phyloP scores from a whole-genome alignment of 92 coral and sea anemone species.

The Montipora capitata region DNA sequence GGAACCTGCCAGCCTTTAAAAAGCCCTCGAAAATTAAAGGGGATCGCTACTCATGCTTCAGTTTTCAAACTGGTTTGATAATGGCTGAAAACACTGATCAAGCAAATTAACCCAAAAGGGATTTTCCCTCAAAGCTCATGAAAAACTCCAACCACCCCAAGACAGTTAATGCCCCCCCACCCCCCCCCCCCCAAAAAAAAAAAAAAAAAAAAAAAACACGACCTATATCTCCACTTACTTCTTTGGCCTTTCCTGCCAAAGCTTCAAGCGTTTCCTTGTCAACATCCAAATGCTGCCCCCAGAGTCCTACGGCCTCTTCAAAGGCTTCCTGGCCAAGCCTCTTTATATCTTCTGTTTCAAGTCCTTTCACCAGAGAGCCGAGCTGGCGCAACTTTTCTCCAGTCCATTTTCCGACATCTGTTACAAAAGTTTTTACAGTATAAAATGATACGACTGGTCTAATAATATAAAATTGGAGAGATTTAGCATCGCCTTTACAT shows the following conservation, averaged over 20 bases:
- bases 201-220: neutral
- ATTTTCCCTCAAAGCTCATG: too few relatives aligned
- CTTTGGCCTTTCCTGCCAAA: constrained; percentile 88
- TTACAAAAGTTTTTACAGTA: neutral
- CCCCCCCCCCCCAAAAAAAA: neutral
- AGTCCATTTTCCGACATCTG: constrained; percentile 92
- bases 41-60: too few relatives aligned
- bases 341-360: constrained; percentile 77
- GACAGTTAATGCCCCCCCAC: too few relatives aligned
- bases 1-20: too few relatives aligned
- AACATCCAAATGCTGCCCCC: constrained; percentile 88
- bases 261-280: constrained; percentile 83
- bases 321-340: constrained; percentile 79
- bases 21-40: too few relatives aligned
- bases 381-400: constrained; percentile 89
- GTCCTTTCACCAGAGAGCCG: constrained; percentile 93
- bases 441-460: too few relatives aligned
- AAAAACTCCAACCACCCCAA: too few relatives aligned
- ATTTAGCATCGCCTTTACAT: neutral
- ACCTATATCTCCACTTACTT: constrained; percentile 38
- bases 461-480: too few relatives aligned
- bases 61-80: too few relatives aligned
- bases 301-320: constrained; percentile 91
- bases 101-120: too few relatives aligned
- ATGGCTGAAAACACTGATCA: too few relatives aligned